A percentile compares a stretch with the other conserved stretches of the same genome.
Evolutionary conservation across 2,888 invertebrate species (phyloP).

Genomic region (Eupithecia tripunctaria): DNA sequence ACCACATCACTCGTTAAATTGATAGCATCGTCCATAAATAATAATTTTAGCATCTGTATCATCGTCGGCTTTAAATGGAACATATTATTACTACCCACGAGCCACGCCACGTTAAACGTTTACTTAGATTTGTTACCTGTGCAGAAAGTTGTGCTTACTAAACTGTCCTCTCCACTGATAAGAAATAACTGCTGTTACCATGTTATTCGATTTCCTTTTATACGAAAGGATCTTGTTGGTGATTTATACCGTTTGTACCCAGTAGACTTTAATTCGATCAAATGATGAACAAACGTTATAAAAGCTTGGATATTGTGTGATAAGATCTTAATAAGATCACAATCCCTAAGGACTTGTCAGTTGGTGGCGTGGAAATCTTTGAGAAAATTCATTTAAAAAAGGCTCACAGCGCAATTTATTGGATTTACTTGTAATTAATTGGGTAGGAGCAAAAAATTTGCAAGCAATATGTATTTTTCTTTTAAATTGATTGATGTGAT

Average conservation of each 20-base stretch:
- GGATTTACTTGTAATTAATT: background rate
- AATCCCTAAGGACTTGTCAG: background rate
- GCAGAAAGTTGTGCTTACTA: background rate
- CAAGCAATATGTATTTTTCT: too few relatives aligned
- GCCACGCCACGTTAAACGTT: background rate
- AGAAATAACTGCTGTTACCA: background rate
- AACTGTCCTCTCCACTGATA: background rate
- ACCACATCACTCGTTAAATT: background rate
- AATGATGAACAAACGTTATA: background rate
- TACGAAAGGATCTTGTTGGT: background rate
- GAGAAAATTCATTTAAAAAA: too few relatives aligned
- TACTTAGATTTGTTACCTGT: background rate
- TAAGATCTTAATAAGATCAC: constrained; percentile 4
- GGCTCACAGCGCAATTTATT: background rate
- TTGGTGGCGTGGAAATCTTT: background rate
- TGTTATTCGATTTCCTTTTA: background rate
- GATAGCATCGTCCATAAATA: background rate
- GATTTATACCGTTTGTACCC: background rate
- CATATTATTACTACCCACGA: too few relatives aligned
- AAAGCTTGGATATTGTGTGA: background rate
- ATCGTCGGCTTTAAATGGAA: background rate
- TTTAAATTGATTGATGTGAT: too few relatives aligned
- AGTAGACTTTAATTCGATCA: background rate
- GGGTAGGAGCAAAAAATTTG: too few relatives aligned
- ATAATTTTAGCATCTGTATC: background rate